These are phyloP conservation scores for Todus mexicanus DNA, from an alignment of 2,797 vertebrate species.

Conservation along the genomic window DNA sequence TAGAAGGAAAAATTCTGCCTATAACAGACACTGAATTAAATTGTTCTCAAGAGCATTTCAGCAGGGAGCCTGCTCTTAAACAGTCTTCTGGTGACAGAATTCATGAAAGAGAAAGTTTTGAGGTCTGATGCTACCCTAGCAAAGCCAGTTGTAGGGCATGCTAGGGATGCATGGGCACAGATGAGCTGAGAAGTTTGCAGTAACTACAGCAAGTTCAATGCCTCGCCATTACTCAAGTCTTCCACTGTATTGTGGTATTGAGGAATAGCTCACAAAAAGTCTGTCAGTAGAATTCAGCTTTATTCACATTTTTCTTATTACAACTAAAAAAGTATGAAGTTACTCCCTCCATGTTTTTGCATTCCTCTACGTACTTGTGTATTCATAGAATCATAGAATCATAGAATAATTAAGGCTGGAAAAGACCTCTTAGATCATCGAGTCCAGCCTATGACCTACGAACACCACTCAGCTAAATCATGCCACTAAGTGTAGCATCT, in stretches of 20 bases:
- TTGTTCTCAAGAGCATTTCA: neutral
- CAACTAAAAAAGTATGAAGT: neutral
- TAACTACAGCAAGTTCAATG: neutral
- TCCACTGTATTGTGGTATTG: neutral
- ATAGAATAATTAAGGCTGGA: no score
- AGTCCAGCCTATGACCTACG: no score
- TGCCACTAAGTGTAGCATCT: no score
- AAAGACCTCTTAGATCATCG: no score
- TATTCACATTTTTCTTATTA: neutral
- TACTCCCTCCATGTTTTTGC: neutral
- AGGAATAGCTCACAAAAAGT: neutral
- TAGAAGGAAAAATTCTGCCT: neutral
- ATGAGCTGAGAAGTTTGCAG: neutral
- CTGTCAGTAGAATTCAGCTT: neutral
- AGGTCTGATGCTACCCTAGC: neutral
- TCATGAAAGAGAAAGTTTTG: neutral
- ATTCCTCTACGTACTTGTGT: neutral
- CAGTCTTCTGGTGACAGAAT: neutral
- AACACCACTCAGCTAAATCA: no score
- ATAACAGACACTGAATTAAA: neutral
- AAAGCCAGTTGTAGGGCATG: neutral
- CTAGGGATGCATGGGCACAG: neutral
- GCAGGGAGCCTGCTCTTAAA: neutral
- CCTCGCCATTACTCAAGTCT: neutral
- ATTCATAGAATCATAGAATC: no score